Base-by-base conservation (phyloP, 1,140 invertebrate genomes). In the Diploscapter pachys region DNA sequence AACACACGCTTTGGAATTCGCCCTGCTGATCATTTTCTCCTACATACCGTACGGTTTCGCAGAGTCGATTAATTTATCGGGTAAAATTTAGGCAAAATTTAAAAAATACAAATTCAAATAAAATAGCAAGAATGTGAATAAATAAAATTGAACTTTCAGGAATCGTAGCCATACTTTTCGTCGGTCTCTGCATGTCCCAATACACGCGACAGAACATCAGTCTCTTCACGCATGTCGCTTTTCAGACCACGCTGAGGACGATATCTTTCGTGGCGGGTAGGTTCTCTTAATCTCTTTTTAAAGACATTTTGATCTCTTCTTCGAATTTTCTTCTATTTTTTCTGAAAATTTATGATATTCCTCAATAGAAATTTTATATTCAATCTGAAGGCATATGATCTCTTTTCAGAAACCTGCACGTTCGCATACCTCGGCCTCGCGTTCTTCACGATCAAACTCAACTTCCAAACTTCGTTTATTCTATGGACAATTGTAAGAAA, bases 141-240 rank as follows among this genome's bases (percentile, higher is more conserved):
- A 31, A 59, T 11, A 59, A 59, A 59, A 59, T 11, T 31, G 31
- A 31, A 31, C 63, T 83, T 89, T 78, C 88, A 92, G 94, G 95
- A 74, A 99, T 99, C 61, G 99, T 99, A 96, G 95, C 96, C 11
- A 99, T 99, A 82, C 88, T 99, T 75, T 98, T 98, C 85, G 96
- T 95, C 89, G 96, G 96, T 3, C 95, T 99, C 84, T 95, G 97
- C 0, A 99, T 99, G 96, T 98, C 95, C 1, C 96, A 99, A 86
- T 99, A 99, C 83, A 98, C 96, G 13, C 96, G 99, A 89, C 95
- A 94, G 81, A 99, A 99, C 87, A 87, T 99, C 11, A 98, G 96
- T 2, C 96, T 96, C 31, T 92, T 99, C 4, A 96, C 96, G 9
- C 96, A 99, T 88, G 96, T 99, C 5, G 98, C 96, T 3, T 96